phyloP scores from a whole-genome alignment of 2,113 vertebrate species.

The Pluvialis apricaria region DNA sequence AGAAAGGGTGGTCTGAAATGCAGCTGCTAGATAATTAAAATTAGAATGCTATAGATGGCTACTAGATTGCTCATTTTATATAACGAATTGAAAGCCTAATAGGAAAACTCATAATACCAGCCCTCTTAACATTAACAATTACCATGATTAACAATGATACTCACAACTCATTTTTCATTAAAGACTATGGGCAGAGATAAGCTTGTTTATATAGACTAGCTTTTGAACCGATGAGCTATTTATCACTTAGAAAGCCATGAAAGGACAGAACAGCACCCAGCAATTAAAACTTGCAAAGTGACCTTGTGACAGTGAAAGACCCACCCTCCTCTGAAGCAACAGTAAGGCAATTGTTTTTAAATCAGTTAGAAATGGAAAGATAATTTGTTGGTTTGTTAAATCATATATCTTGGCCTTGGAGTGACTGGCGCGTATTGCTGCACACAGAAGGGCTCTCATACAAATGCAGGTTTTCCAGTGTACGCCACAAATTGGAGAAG shows the following conservation, averaged over 20 bases:
- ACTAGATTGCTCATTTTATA: conserved; percentile 80
- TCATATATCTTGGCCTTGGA: conserved; percentile 30
- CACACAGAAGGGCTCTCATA: background rate
- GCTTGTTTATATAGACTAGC: conserved; percentile 85
- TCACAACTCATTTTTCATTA: conserved; percentile 89
- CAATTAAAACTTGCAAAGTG: conserved; percentile 91
- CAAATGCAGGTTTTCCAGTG: background rate
- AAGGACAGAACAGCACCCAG: conserved; percentile 74
- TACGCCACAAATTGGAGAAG: background rate
- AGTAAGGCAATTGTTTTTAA: conserved; percentile 47
- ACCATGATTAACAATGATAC: conserved; percentile 91
- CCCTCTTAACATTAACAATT: conserved; percentile 89
- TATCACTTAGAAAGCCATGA: conserved; percentile 79
- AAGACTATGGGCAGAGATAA: conserved; percentile 85
- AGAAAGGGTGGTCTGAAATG: conserved; percentile 38
- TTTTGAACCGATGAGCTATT: conserved; percentile 76
- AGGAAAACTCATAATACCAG: conserved; percentile 81
- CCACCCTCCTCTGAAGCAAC: conserved; percentile 48
- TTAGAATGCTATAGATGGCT: conserved; percentile 70
- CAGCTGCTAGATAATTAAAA: conserved; percentile 68
- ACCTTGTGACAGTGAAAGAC: conserved; percentile 83
- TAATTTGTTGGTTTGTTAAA: conserved; percentile 63
- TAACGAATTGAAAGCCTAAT: conserved; percentile 86
- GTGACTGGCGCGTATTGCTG: background rate
- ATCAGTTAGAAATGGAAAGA: conserved; percentile 63